phyloP scores from a whole-genome alignment of 2,797 vertebrate genomes.

The Malurus leucopterus region DNA sequence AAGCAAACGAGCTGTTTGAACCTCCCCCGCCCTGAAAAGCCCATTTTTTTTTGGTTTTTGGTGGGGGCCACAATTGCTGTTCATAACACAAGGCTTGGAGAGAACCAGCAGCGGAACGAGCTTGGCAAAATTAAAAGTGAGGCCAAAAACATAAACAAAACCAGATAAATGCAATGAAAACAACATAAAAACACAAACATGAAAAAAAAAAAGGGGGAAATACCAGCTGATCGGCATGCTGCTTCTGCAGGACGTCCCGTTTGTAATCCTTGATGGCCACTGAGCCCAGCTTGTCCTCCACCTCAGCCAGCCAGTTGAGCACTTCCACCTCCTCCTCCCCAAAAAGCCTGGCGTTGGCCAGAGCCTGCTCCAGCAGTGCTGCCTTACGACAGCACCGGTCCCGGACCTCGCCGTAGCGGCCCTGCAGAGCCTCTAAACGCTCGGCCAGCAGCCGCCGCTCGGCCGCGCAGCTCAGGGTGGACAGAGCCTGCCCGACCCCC shows the following conservation, averaged over 20 bases:
- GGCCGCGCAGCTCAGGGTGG: slow-evolving; percentile 81
- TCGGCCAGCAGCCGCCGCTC: slow-evolving; percentile 85
- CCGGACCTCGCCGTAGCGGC: slow-evolving; percentile 81
- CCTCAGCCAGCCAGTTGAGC: slow-evolving; percentile 98
- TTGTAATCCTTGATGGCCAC: slow-evolving; percentile 90
- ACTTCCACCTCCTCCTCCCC: slow-evolving; percentile 98
- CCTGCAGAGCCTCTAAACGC: slow-evolving; percentile 80
- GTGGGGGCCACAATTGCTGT: not conserved
- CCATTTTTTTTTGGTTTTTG: not conserved
- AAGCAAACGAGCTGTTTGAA: not conserved
- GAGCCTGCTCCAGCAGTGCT: slow-evolving; percentile 88
- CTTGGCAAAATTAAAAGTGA: not conserved
- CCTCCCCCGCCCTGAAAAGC: not conserved
- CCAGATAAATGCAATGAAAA: not conserved
- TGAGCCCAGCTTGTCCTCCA: slow-evolving; percentile 89
- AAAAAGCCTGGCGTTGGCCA: slow-evolving; percentile 92
- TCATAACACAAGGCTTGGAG: not conserved
- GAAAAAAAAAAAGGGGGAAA: slow-evolving; percentile 45
- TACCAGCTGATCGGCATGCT: slow-evolving; percentile 91
- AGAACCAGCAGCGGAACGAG: not conserved
- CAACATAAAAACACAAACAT: not conserved
- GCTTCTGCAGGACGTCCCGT: slow-evolving; percentile 86
- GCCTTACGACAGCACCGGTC: slow-evolving; percentile 84
- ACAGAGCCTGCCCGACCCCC: slow-evolving; percentile 83
- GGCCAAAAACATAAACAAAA: slow-evolving; percentile 2